These are phyloP conservation scores for Tenebrosternarchus preto DNA, from an alignment of 2,113 vertebrate genomes.

Conservation along the genomic window DNA sequence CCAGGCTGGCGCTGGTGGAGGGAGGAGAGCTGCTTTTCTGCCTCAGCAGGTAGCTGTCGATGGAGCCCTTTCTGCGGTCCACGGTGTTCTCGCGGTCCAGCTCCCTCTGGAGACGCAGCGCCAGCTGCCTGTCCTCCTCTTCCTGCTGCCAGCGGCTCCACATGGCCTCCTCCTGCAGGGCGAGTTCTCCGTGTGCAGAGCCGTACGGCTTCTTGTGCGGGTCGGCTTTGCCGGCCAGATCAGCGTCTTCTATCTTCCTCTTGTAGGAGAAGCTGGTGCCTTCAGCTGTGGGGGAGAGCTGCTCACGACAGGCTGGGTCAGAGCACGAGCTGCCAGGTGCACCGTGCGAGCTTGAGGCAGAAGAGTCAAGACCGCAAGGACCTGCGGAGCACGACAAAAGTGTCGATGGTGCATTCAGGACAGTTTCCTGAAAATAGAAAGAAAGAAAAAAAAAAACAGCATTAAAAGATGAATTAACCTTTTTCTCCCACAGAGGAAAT, in stretches of 20 bases:
- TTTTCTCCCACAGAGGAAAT: not conserved
- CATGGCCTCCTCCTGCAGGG: conserved; percentile 69
- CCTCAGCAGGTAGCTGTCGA: conserved; percentile 80
- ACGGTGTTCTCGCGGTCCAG: conserved; percentile 76
- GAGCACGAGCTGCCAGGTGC: not conserved
- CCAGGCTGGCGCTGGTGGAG: not conserved
- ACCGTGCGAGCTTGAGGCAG: conserved; percentile 34
- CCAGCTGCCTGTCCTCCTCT: conserved; percentile 83
- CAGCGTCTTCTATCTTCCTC: conserved; percentile 57
- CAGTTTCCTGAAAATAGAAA: conserved; percentile 72
- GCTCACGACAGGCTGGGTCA: not conserved
- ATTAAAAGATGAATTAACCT: not conserved
- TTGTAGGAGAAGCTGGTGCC: conserved; percentile 46
- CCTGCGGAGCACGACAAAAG: not conserved
- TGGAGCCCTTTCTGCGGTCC: conserved; percentile 82
- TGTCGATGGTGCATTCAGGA: conserved; percentile 42
- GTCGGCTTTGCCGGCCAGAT: not conserved
- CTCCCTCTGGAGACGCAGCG: conserved; percentile 82
- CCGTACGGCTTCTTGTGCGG: conserved; percentile 17
- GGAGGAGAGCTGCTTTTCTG: conserved; percentile 44
- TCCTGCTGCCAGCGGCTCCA: conserved; percentile 80
- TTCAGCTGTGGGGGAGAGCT: not conserved
- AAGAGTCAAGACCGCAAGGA: not conserved
- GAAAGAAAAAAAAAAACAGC: not conserved
- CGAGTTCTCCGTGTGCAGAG: not conserved